A percentile compares a stretch with the other conserved stretches of the same genome.
These are phyloP conservation scores for Diadophis punctatus DNA, from an alignment of 2,113 vertebrate genomes.

Conservation along the genomic window DNA sequence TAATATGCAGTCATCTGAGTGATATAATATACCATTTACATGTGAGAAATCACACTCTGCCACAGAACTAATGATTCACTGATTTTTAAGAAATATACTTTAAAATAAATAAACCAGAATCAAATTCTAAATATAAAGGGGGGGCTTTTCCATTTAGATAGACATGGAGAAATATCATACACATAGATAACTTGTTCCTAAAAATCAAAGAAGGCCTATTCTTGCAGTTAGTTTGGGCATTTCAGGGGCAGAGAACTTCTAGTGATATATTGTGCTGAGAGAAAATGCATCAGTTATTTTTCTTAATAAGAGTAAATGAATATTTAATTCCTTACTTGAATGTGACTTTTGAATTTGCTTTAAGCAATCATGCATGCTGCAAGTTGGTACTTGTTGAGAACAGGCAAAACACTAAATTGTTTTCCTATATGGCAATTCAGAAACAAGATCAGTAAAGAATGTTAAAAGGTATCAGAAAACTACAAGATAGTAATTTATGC, in stretches of 20 bases:
- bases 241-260: background rate
- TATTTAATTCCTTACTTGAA: background rate
- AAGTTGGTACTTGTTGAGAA: background rate
- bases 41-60: background rate
- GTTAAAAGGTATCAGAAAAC: background rate
- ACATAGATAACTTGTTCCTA: background rate
- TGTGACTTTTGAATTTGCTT: background rate
- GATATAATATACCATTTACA: background rate
- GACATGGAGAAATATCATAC: background rate
- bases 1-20: background rate
- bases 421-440: slow-evolving; percentile 1
- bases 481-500: background rate
- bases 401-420: background rate
- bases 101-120: background rate
- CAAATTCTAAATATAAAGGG: background rate
- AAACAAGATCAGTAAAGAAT: slow-evolving; percentile 1
- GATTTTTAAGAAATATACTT: background rate
- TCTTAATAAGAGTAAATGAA: background rate
- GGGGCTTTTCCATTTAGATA: background rate
- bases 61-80: slow-evolving; percentile 8
- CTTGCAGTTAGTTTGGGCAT: background rate
- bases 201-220: background rate
- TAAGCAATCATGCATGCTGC: background rate
- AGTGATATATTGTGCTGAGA: background rate
- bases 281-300: background rate